These are phyloP conservation scores for Xiphophorus maculatus DNA, from an alignment of 2,113 vertebrate species.

Conservation along the genomic window DNA sequence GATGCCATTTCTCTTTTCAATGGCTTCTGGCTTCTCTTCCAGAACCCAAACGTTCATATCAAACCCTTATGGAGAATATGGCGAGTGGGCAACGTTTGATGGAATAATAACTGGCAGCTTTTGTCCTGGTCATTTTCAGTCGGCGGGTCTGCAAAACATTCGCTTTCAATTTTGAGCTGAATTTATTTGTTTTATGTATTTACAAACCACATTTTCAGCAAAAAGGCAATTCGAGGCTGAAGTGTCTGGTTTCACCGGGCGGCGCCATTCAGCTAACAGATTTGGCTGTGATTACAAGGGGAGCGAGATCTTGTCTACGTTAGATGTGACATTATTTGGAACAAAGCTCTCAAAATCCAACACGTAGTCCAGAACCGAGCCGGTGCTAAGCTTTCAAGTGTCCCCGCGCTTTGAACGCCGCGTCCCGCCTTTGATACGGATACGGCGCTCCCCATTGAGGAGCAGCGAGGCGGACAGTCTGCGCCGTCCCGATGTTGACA, in stretches of 20 bases:
- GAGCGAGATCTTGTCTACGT: not conserved
- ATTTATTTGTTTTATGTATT: no score
- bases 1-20: not conserved
- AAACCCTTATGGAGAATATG: not conserved
- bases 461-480: constrained; percentile 58
- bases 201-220: no score
- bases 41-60: not conserved
- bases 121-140: constrained; percentile 10
- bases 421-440: constrained; percentile 36
- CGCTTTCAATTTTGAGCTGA: no score
- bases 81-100: not conserved
- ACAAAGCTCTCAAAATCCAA: constrained; percentile 29
- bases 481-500: constrained; percentile 58
- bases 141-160: not conserved
- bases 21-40: not conserved
- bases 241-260: not conserved
- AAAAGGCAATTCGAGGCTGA: not conserved
- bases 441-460: constrained; percentile 54
- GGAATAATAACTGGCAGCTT: not conserved
- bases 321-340: constrained; percentile 5
- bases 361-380: constrained; percentile 32
- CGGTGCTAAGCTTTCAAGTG: constrained; percentile 53
- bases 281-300: not conserved
- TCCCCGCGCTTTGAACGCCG: constrained; percentile 41
- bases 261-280: constrained; percentile 11